Base-by-base conservation (phyloP, 2,888 invertebrate species). In the Stenodema calcarata region DNA sequence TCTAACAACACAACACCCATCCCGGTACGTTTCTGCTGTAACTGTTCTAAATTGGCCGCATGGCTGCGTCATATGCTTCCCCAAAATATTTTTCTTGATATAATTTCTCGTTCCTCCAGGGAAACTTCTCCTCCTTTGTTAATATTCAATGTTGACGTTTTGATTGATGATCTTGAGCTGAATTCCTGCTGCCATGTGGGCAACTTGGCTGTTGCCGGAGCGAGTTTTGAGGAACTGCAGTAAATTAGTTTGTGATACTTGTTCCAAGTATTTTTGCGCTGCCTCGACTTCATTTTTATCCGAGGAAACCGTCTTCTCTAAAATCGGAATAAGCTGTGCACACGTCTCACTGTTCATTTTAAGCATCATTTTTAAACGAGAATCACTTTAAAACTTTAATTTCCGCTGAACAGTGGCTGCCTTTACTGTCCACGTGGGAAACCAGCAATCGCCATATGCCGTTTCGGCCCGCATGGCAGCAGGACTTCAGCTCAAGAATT, bases 391-490 rank as follows among this genome's bases (percentile, higher is more conserved):
- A 81, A 87, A 86, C 80, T 81, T 87, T 50, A 81, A 87, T 85
- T 79, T 82, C 70, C 80, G 80, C 83, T 84, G 44, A 78, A 88
- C 83, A 50, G 76, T 41, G 44, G 28, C 87, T 84, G 84, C 85
- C 85, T 85, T 35, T 84, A 82, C 16, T n/a, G 69, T 84, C 79
- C 54, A 86, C 88, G 86, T 86, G 87, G 87, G 62, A 79, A 87
- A 89, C 88, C 89, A 88, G 89, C 88, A 88, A 89, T 89, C 87
- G 88, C 87, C 88, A 89, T 78, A 70, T 84, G 84, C 84, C n/a
- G n/a, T n/a, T n/a, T n/a, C n/a, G n/a, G 98, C 98, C 50, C 95
- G 99, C 87, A 98, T 98, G 96, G 99, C 99, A 89, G 99, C 99
- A 88, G 99, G 99, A 89, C 93, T 99, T 89, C 99, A 99, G 92